Evolutionary conservation across 2,113 vertebrate species (phyloP), one percentile per base, ranked within the genome.

Genomic region (Phycodurus eques): DNA sequence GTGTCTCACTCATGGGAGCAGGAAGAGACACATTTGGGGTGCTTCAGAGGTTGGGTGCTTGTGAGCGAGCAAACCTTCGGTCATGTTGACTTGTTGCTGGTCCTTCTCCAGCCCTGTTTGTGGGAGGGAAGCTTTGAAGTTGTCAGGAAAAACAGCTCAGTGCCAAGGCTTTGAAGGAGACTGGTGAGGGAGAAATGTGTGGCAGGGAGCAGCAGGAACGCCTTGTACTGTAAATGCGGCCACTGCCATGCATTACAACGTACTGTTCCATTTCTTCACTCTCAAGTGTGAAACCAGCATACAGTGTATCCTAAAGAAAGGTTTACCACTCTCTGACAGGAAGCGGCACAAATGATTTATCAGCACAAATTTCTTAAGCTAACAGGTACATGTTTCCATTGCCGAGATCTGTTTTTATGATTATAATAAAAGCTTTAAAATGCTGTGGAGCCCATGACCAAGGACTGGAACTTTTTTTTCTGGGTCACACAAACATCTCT

Each of bases 61-160:
- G 44, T 78, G 81, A 78, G 81, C 59, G 71, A 73, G 85, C 71
- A 76, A 66, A 84, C 80, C 80, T 70, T 80, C 49, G 75, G 85
- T 87, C 85, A 80, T 78, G 84, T 83, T 77, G 85, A 88, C 86
- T 87, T 76, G 80, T 81, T 83, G 86, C 80, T 8, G 71, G 75
- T 69, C 64, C 62, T 80, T 80, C 75, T 74, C 65, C 61, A 56
- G 73, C 71, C 5, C 72, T 13, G 57, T 72, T 82, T 76, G 83
- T 77, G 83, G 81, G 83, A 84, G 85, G 80, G 79, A 72, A 8
- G 75, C 83, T 91, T 89, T 91, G 90, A 90, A 90, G 88, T 81
- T 78, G 74, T 75, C 20, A 27, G 66, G 63, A 51, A 82, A 83
- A 83, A 85, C 68, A 77, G 75, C 87, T 85, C 83, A 77, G 74